Percentiles rank a stretch among this genome's conserved stretches.
Evolutionary conservation across 92 coral and sea anemone genomes (phyloP).

Genomic region (Epizoanthus stellaris): DNA sequence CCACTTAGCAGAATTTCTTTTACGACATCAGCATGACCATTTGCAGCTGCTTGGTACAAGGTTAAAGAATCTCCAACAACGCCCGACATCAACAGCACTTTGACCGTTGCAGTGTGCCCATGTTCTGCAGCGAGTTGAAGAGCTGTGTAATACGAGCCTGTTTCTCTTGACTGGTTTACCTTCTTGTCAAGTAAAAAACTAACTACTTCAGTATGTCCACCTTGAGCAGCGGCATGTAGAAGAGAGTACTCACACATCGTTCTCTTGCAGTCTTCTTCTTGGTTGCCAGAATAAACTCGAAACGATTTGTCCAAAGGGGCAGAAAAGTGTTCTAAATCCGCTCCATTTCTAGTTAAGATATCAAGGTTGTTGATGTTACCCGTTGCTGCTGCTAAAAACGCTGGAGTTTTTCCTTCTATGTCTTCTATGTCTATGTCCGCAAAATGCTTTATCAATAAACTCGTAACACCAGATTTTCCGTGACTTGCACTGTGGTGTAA

Average conservation of each 20-base stretch:
- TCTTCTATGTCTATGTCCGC: constrained; percentile 35
- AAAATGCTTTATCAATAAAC: constrained; percentile 41
- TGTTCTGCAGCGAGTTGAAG: constrained; percentile 16
- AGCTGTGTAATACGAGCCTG: constrained; percentile 7
- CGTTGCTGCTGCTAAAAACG: constrained; percentile 52
- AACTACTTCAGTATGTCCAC: constrained; percentile 51
- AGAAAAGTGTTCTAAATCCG: constrained; percentile 38
- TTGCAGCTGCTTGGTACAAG: not conserved
- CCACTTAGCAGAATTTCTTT: not conserved
- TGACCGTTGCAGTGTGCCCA: constrained; percentile 4
- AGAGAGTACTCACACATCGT: constrained; percentile 56
- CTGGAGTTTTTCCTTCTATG: constrained; percentile 36
- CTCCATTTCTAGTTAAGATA: constrained; percentile 40
- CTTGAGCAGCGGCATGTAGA: constrained; percentile 59
- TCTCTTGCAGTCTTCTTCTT: constrained; percentile 45
- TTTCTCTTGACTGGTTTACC: not conserved
- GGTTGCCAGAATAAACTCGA: constrained; percentile 19
- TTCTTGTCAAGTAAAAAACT: constrained; percentile 31
- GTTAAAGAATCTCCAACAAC: not conserved
- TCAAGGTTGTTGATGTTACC: constrained; percentile 15
- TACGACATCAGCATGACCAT: constrained; percentile 18
- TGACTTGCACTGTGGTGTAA: constrained; percentile 46
- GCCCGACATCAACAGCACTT: not conserved
- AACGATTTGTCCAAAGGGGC: constrained; percentile 10
- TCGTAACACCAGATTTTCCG: constrained; percentile 17